These are phyloP conservation scores for Myotis lucifugus DNA, from an alignment of 2,113 vertebrate species.

Conservation along the genomic window DNA sequence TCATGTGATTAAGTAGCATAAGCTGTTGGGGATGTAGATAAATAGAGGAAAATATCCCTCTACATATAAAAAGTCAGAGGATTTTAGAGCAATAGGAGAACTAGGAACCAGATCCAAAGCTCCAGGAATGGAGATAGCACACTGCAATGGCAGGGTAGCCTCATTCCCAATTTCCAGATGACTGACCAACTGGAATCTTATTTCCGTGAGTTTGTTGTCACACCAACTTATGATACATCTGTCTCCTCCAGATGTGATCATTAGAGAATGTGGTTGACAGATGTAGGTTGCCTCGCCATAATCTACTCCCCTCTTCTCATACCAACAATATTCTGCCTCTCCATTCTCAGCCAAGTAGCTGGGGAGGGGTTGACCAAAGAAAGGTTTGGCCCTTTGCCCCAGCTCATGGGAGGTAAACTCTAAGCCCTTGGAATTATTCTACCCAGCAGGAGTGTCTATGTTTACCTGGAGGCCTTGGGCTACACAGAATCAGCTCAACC, in stretches of 20 bases:
- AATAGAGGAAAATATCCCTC: background rate
- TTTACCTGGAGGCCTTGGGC: background rate
- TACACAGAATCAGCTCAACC: background rate
- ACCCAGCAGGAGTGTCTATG: background rate
- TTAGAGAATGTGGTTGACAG: background rate
- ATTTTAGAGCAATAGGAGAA: background rate
- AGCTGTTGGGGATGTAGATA: background rate
- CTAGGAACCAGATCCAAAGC: background rate
- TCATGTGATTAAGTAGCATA: background rate
- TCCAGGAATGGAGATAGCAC: background rate
- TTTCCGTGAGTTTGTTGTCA: background rate
- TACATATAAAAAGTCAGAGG: background rate
- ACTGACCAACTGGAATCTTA: background rate
- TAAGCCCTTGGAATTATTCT: background rate
- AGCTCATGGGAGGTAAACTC: background rate
- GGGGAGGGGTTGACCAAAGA: background rate
- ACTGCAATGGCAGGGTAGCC: too few species aligned
- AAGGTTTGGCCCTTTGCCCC: background rate
- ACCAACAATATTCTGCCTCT: background rate
- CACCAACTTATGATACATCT: background rate
- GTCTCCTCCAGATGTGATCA: background rate
- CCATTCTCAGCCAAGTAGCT: too few species aligned
- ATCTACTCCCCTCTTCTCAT: background rate
- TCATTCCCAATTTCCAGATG: background rate
- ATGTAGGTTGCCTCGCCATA: background rate